These are phyloP conservation scores for Tachysurus fulvidraco DNA, from an alignment of 2,113 vertebrate species.

Conservation along the genomic window DNA sequence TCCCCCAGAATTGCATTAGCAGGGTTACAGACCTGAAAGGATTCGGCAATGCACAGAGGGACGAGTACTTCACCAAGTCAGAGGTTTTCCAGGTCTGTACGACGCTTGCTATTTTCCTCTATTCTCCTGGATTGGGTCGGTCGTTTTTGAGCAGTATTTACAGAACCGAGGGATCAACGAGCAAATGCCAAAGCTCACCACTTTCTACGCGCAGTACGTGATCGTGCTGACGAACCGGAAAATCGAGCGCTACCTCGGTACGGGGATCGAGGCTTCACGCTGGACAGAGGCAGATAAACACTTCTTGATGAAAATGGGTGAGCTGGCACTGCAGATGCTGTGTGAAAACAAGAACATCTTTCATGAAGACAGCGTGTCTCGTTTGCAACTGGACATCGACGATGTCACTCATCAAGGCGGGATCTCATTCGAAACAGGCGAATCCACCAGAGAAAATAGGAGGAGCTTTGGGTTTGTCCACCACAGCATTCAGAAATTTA, in stretches of 20 bases:
- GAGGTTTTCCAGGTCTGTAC: slow-evolving; percentile 48
- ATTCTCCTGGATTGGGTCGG: slow-evolving; percentile 69
- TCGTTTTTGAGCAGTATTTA: slow-evolving; percentile 54
- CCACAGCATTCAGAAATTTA: slow-evolving; percentile 66
- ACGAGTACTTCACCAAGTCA: slow-evolving; percentile 66
- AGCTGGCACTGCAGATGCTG: slow-evolving; percentile 65
- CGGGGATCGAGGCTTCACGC: slow-evolving; percentile 35
- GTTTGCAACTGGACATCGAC: slow-evolving; percentile 38
- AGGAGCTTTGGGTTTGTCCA: slow-evolving; percentile 66
- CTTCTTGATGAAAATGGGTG: slow-evolving; percentile 57
- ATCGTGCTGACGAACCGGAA: slow-evolving; percentile 68
- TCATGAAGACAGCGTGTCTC: slow-evolving; percentile 56
- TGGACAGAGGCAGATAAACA: slow-evolving; percentile 57
- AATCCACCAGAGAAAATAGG: not conserved
- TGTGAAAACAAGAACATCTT: slow-evolving; percentile 56
- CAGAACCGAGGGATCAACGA: not conserved
- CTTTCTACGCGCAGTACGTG: slow-evolving; percentile 63
- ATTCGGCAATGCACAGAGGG: slow-evolving; percentile 65
- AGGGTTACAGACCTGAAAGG: slow-evolving; percentile 66
- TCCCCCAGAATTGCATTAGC: slow-evolving; percentile 64
- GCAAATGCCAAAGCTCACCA: slow-evolving; percentile 59
- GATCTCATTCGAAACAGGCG: slow-evolving; percentile 62
- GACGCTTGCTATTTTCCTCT: slow-evolving; percentile 66
- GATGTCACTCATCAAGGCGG: slow-evolving; percentile 62
- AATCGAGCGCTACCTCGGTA: slow-evolving; percentile 62